Evolutionary conservation across 2,113 vertebrate genomes (phyloP).

Genomic region (Nerophis lumbriciformis): DNA sequence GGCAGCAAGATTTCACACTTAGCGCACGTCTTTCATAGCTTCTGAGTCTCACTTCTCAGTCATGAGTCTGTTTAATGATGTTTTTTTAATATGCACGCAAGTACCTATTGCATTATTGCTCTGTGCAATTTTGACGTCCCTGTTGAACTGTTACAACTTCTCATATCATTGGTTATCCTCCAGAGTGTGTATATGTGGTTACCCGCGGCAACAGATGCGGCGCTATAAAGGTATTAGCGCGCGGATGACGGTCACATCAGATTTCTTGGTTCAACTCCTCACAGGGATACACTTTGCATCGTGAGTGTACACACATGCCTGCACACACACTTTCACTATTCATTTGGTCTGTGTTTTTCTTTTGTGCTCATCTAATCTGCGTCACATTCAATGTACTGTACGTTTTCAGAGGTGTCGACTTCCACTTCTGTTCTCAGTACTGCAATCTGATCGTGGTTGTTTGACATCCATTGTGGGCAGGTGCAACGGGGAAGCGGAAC

Average conservation of each 20-base stretch:
- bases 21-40: too few species aligned
- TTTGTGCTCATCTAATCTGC: background rate
- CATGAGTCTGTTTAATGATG: background rate
- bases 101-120: background rate
- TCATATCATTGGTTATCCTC: conserved; percentile 29
- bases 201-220: conserved; percentile 89
- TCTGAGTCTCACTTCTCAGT: background rate
- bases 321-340: background rate
- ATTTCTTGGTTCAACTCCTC: conserved; percentile 96
- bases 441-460: background rate
- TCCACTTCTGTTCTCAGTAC: too few species aligned
- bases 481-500: conserved; percentile 92
- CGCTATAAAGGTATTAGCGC: conserved; percentile 85
- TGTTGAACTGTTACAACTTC: conserved; percentile 18
- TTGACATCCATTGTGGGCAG: conserved; percentile 53
- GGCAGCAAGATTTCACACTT: too few species aligned
- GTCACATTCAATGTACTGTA: background rate
- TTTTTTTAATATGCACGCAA: too few species aligned
- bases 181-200: conserved; percentile 95
- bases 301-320: conserved; percentile 72
- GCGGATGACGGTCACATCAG: conserved; percentile 88
- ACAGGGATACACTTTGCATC: conserved; percentile 94
- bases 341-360: background rate
- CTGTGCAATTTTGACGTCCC: conserved; percentile 1
- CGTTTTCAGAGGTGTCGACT: too few species aligned